Percentiles rank a stretch among this genome's conserved stretches.
Evolutionary conservation across 2,888 invertebrate genomes (phyloP).

Genomic region (Dicycla oo): DNA sequence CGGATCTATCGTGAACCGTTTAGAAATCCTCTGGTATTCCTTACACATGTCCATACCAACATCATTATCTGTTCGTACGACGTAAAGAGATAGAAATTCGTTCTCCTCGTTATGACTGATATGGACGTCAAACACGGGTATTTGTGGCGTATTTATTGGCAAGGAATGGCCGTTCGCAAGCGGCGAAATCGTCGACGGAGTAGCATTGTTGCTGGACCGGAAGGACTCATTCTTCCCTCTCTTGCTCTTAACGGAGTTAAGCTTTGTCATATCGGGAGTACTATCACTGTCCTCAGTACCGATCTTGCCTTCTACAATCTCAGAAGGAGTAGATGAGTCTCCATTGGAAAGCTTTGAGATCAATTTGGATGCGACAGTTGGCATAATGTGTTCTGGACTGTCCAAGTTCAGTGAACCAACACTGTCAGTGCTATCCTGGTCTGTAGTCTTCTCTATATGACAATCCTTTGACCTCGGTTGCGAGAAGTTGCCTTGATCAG

Average conservation of each 20-base stretch:
- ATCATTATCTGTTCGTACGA: conserved; percentile 86
- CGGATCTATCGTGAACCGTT: conserved; percentile 86
- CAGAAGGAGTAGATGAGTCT: conserved; percentile 86
- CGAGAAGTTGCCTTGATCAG: conserved; percentile 77
- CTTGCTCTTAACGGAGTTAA: conserved; percentile 77
- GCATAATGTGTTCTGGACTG: conserved; percentile 79
- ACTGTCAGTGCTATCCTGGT: conserved; percentile 86
- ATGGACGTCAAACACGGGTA: conserved; percentile 86
- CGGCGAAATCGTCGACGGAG: conserved; percentile 88
- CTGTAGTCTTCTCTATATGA: conserved; percentile 78
- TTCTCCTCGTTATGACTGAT: conserved; percentile 85
- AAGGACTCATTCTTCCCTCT: conserved; percentile 83
- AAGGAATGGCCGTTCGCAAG: conserved; percentile 86
- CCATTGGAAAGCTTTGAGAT: conserved; percentile 88
- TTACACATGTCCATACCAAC: conserved; percentile 86
- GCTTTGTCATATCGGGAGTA: conserved; percentile 83
- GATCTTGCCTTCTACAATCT: conserved; percentile 70
- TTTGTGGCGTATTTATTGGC: conserved; percentile 82
- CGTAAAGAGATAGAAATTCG: conserved; percentile 85
- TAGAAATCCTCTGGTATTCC: conserved; percentile 87
- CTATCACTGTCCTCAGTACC: conserved; percentile 76
- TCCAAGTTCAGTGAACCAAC: conserved; percentile 79
- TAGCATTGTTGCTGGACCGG: conserved; percentile 83
- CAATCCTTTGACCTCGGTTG: conserved; percentile 74
- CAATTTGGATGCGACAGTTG: conserved; percentile 82